phyloP scores from a whole-genome alignment of 1,140 invertebrate genomes.

The Drosophila repleta region DNA sequence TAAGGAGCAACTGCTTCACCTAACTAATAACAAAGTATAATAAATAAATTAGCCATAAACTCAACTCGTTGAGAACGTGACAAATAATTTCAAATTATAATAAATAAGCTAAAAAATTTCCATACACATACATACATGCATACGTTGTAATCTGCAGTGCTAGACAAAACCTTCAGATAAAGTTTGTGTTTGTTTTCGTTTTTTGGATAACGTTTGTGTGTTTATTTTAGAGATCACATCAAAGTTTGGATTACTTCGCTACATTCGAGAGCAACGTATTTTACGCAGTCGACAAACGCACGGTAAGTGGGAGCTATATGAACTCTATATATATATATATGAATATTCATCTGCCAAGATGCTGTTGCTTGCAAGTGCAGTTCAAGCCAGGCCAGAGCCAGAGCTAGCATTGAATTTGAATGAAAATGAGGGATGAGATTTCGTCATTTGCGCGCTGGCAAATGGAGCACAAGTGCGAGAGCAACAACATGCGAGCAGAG shows the following conservation, averaged over 20 bases:
- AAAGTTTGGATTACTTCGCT: constrained; percentile 65
- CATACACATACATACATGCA: constrained; percentile 13
- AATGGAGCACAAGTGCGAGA: constrained; percentile 31
- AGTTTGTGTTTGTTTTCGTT: constrained; percentile 48
- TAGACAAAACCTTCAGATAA: constrained; percentile 28
- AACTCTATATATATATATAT: background rate
- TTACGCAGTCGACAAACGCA: constrained; percentile 37
- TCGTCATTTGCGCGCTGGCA: constrained; percentile 48
- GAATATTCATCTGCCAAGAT: constrained; percentile 14
- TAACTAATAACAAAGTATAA: constrained; percentile 10
- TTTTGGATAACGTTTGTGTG: constrained; percentile 62
- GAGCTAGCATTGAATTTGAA: constrained; percentile 49
- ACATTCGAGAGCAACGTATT: constrained; percentile 42
- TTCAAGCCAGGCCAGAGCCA: constrained; percentile 7
- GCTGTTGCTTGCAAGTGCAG: constrained; percentile 34
- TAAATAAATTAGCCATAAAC: constrained; percentile 4
- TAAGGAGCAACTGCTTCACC: constrained; percentile 36
- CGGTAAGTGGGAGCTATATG: constrained; percentile 47
- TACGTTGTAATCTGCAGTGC: constrained; percentile 32
- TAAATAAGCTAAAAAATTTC: constrained; percentile 16
- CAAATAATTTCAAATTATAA: constrained; percentile 13
- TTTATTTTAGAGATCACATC: constrained; percentile 64
- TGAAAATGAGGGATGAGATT: constrained; percentile 63
- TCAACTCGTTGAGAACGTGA: constrained; percentile 21
- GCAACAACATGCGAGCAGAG: constrained; percentile 44